These are phyloP conservation scores for Amblyjoppa proteus DNA, from an alignment of 2,888 invertebrate species.

Conservation along the genomic window DNA sequence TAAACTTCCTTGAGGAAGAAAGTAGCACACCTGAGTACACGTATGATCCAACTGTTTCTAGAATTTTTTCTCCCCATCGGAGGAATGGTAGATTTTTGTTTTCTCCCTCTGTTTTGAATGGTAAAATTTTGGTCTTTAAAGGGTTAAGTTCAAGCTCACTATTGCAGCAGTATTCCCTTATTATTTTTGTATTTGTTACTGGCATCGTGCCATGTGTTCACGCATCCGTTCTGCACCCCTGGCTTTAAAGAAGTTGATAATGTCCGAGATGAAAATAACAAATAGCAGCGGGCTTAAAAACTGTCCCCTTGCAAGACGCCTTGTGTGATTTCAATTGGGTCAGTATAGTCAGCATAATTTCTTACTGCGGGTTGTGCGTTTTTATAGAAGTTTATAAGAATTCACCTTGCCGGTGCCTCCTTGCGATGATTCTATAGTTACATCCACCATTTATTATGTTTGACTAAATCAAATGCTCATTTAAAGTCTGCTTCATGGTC, in stretches of 20 bases:
- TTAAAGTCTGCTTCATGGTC: too few relatives aligned
- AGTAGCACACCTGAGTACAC: background rate
- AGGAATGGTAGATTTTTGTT: background rate
- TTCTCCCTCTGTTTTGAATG: background rate
- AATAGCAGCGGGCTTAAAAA: constrained; percentile 10
- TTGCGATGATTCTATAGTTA: constrained; percentile 9
- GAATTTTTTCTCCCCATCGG: background rate
- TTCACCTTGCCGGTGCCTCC: background rate
- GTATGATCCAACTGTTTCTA: background rate
- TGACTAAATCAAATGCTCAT: too few relatives aligned
- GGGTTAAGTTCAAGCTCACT: constrained; percentile 28
- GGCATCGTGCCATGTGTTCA: background rate
- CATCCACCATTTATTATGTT: constrained; percentile 41
- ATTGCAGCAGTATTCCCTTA: constrained; percentile 25
- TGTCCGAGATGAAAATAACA: constrained; percentile 7
- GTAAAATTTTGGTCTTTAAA: constrained; percentile 18
- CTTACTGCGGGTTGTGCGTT: constrained; percentile 10
- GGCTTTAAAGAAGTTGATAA: constrained; percentile 5
- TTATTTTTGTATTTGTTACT: background rate
- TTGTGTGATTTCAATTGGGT: background rate
- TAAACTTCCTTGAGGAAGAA: background rate
- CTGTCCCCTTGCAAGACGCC: constrained; percentile 10
- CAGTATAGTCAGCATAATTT: background rate
- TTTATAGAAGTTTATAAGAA: constrained; percentile 12
- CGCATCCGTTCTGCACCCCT: background rate